These are phyloP conservation scores for Megaustenia siamemsis DNA, from an alignment of 2,888 invertebrate genomes.

Conservation along the genomic window DNA sequence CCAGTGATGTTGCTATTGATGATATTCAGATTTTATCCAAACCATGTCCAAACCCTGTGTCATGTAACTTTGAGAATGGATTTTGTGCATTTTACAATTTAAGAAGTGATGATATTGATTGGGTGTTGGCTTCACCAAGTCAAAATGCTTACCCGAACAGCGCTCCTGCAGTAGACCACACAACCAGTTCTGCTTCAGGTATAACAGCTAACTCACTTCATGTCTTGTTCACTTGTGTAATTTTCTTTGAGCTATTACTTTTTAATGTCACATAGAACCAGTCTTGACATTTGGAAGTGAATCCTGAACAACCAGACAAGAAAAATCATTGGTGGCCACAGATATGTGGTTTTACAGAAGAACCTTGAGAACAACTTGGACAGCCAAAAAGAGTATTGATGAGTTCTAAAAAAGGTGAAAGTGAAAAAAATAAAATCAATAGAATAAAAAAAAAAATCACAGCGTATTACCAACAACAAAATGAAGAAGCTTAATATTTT, in stretches of 20 bases:
- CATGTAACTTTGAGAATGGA: conserved; percentile 78
- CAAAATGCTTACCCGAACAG: conserved; percentile 56
- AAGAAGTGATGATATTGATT: conserved; percentile 77
- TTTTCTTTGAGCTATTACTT: background rate
- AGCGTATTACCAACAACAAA: no score
- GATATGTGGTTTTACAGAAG: no score
- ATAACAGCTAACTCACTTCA: conserved; percentile 15
- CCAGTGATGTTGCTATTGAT: conserved; percentile 77
- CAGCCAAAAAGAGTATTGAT: no score
- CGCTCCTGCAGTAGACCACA: conserved; percentile 69
- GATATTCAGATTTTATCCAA: conserved; percentile 69
- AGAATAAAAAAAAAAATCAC: no score
- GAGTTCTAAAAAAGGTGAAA: no score
- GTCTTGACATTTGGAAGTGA: no score
- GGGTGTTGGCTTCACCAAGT: conserved; percentile 66
- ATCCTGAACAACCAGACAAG: no score
- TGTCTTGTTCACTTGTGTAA: background rate
- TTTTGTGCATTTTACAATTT: conserved; percentile 73
- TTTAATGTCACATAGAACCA: no score
- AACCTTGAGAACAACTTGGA: no score
- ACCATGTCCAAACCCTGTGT: conserved; percentile 65
- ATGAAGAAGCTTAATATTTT: no score
- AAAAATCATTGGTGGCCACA: no score
- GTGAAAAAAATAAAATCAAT: no score
- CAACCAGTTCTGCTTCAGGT: conserved; percentile 64